Evolutionary conservation across 2,888 invertebrate species (phyloP).

Genomic region (Tuta absoluta): DNA sequence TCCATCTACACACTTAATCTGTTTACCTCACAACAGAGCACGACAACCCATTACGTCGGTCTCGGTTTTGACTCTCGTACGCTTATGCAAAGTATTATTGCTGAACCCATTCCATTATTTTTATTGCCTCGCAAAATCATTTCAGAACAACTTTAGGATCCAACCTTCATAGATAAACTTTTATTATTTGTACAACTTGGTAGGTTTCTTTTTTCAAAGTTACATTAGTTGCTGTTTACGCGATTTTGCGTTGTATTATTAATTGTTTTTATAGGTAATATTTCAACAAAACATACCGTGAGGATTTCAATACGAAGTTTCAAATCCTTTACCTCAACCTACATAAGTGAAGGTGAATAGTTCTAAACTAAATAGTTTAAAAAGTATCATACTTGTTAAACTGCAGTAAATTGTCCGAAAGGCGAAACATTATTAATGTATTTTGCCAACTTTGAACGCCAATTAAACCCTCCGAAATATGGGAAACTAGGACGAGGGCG

Average conservation of each 20-base stretch:
- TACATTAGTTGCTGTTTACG: too few species aligned
- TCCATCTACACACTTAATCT: too few species aligned
- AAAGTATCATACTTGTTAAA: too few species aligned
- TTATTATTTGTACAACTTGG: conserved; percentile 4
- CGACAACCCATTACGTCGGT: not conserved
- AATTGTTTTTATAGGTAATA: too few species aligned
- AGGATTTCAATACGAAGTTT: too few species aligned
- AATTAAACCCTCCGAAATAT: conserved; percentile 14
- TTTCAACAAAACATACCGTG: too few species aligned
- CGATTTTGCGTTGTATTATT: too few species aligned
- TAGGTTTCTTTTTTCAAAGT: too few species aligned
- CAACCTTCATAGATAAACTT: conserved; percentile 16
- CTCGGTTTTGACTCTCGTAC: conserved; percentile 28
- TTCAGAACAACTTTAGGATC: conserved; percentile 9
- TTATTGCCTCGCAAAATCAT: conserved; percentile 31
- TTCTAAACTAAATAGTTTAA: too few species aligned
- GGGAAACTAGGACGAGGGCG: not conserved
- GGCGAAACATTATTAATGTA: not conserved
- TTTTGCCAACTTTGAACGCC: not conserved
- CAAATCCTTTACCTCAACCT: too few species aligned
- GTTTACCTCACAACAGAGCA: not conserved
- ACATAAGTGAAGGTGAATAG: too few species aligned
- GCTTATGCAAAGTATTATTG: conserved; percentile 37
- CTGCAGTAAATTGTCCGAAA: not conserved
- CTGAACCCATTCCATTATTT: conserved; percentile 34